Percentiles rank a stretch among this genome's conserved stretches.
These are phyloP conservation scores for Poliocrania exsul DNA, from an alignment of 2,797 vertebrate species.

Conservation along the genomic window DNA sequence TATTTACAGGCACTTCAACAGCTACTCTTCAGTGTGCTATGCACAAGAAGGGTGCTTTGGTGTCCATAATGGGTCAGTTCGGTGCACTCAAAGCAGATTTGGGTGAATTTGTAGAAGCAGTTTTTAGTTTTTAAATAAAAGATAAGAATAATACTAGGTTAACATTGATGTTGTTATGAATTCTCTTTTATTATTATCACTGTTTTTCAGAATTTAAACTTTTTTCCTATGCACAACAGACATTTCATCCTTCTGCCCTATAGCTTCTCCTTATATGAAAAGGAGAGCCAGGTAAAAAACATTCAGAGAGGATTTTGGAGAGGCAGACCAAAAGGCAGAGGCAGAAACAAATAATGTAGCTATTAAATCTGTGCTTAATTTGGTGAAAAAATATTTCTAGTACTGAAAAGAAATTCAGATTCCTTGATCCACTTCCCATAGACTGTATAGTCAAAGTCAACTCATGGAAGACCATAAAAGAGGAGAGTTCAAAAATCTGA, in stretches of 20 bases:
- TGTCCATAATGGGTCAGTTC: not conserved
- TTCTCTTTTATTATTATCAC: not conserved
- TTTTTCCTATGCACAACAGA: not conserved
- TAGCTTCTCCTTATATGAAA: not conserved
- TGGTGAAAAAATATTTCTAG: not conserved
- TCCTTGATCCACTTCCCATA: not conserved
- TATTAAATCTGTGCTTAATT: not conserved
- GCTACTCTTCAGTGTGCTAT: not conserved
- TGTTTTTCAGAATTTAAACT: not conserved
- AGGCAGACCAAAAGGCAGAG: not conserved
- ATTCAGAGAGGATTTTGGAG: not conserved
- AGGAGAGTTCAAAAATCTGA: not conserved
- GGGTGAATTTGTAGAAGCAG: slow-evolving; percentile 21
- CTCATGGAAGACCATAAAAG: not conserved
- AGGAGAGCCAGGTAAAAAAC: not conserved
- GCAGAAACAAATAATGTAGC: not conserved
- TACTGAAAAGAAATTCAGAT: not conserved
- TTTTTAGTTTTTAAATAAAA: not conserved
- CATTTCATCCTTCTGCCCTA: not conserved
- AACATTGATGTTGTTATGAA: not conserved
- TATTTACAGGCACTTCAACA: not conserved
- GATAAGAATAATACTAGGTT: not conserved
- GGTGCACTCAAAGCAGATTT: not conserved
- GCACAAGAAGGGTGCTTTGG: not conserved
- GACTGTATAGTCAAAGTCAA: not conserved